Conservation (phyloP, 2,797 vertebrate genomes). For the Neoniphon sammara region DNA sequence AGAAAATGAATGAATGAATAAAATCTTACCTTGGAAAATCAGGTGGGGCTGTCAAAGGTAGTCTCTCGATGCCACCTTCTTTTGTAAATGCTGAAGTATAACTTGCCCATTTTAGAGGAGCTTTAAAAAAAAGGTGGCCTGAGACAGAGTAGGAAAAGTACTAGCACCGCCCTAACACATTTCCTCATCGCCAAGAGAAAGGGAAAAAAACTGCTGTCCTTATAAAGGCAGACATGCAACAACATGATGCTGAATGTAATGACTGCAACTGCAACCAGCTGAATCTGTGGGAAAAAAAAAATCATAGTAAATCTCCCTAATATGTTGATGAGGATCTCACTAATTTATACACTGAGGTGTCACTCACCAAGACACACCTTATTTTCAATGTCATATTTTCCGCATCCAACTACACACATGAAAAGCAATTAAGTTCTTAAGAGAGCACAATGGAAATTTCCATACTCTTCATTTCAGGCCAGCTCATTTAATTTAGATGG, state of each 20-base stretch:
- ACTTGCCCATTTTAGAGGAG: conserved; percentile 7
- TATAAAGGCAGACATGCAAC: conserved; percentile 34
- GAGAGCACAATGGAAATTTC: too few relatives aligned
- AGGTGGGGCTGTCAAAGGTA: neutral
- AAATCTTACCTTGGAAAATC: conserved; percentile 45
- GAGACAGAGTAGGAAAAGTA: conserved; percentile 66
- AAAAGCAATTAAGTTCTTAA: too few relatives aligned
- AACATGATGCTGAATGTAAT: conserved; percentile 26
- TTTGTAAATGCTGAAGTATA: conserved; percentile 13
- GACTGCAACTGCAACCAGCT: neutral
- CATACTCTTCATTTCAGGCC: neutral
- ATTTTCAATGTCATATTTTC: neutral
- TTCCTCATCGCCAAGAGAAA: conserved; percentile 31
- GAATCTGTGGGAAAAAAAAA: conserved; percentile 32
- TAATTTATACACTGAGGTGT: neutral
- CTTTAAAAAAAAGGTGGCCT: conserved; percentile 21
- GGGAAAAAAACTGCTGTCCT: conserved; percentile 11
- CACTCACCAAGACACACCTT: conserved; percentile 24
- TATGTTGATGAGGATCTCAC: too few relatives aligned
- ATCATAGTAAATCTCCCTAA: conserved; percentile 1
- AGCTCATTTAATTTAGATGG: neutral
- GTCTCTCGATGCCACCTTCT: conserved; percentile 6
- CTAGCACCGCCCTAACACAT: conserved; percentile 60
- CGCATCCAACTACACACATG: too few relatives aligned
- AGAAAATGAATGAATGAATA: neutral